Percentiles rank a stretch among this genome's conserved stretches.
These are phyloP conservation scores for Mastomys natalensis DNA, from an alignment of 2,113 vertebrate species.

Conservation along the genomic window DNA sequence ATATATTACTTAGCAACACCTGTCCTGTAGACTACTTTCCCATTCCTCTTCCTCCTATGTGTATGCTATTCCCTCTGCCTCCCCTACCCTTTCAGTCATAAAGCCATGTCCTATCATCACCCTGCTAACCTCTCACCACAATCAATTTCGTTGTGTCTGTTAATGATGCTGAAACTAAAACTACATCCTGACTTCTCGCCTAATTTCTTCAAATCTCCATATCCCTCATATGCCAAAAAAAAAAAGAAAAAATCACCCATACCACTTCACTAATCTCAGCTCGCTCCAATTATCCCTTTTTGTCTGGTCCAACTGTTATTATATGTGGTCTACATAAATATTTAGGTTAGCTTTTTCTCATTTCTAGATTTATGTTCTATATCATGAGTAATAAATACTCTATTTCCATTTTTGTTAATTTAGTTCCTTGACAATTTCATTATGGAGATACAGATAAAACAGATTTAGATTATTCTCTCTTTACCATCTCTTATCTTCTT, in stretches of 20 bases:
- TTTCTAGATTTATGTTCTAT: slow-evolving; percentile 15
- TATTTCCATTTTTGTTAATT: neutral
- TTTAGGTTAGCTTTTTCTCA: neutral
- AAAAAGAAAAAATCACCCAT: no score
- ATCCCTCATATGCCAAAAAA: neutral
- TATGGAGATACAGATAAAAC: neutral
- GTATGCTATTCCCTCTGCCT: no score
- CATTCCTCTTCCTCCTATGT: no score
- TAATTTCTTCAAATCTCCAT: neutral
- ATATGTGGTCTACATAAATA: neutral
- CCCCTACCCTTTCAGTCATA: no score
- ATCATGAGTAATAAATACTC: neutral
- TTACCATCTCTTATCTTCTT: neutral
- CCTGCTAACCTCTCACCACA: no score
- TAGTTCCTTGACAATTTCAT: neutral
- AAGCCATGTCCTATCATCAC: no score
- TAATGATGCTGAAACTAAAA: neutral
- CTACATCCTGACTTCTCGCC: neutral
- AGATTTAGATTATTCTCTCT: neutral
- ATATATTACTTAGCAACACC: no score
- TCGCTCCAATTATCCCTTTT: neutral
- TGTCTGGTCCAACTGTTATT: neutral
- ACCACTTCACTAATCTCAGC: neutral
- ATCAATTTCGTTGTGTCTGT: neutral
- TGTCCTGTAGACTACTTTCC: no score